Evolutionary conservation across 2,797 vertebrate species (phyloP), one percentile per base, ranked within the genome.

Genomic region (Poeciliopsis presidionis): DNA sequence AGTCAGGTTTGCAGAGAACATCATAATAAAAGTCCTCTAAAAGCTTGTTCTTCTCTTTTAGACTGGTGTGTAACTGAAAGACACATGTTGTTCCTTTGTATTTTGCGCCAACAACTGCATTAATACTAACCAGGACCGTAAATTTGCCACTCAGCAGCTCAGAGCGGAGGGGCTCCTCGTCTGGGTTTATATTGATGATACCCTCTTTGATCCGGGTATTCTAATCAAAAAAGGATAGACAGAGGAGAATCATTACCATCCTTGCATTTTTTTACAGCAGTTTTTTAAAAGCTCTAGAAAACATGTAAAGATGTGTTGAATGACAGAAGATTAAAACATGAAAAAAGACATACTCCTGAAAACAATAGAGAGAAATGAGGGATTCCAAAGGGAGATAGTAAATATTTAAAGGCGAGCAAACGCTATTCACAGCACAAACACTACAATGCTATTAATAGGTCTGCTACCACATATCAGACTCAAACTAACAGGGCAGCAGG

Each of bases 121-220:
- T n/a, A 33, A 1, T 4, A 91, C 96, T 96, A 87, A 97, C 96
- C 94, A 97, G 91, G 81, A 97, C 96, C 22, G 96, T 97, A 86
- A 97, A 97, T 92, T 97, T 97, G 25, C 96, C 96, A 89, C 94
- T 94, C 67, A 96, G 89, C 78, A 97, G 90, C 91, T 97, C 96
- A 30, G 95, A 95, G 85, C 95, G 95, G 45, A 97, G 91, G 12
- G 96, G 96, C 91, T 97, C 96, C 91, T 97, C 96, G 36, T 96
- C 95, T 25, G 96, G 96, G 88, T 96, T 96, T 82, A 97, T 96
- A 84, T 96, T 95, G 85, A 96, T 94, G 87, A 97, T 97, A 55
- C 95, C 96, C 91, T 97, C 96, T 93, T 96, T 96, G 86, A 97
- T 95, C 91, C 96, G 95, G 81, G 96, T 97, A 89, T 96, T 96